A percentile compares a stretch with the other conserved stretches of the same genome.
Conservation (phyloP, 2,797 vertebrate genomes). For the Acanthis flammea region DNA sequence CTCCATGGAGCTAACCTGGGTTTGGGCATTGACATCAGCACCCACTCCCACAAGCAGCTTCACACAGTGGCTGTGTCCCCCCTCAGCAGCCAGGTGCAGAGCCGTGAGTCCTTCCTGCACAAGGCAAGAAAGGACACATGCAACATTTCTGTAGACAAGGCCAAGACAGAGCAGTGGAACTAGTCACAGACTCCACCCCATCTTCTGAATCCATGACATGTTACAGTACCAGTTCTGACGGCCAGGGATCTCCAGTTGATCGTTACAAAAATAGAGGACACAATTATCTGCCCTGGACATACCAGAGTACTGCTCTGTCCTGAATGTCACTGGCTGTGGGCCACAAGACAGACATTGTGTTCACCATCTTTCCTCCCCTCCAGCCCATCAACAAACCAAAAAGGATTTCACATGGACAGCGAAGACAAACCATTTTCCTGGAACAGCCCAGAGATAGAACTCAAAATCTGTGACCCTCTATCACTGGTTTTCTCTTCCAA, state of each 20-base stretch:
- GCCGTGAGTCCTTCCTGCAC: slow-evolving; percentile 83
- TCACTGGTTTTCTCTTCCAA: background rate
- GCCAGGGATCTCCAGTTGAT: background rate
- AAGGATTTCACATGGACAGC: background rate
- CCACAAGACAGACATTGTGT: background rate
- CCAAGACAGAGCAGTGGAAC: background rate
- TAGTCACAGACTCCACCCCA: background rate
- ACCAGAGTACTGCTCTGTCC: background rate
- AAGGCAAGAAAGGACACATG: background rate
- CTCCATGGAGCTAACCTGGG: slow-evolving; percentile 70
- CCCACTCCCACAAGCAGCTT: slow-evolving; percentile 79
- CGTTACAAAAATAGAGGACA: background rate
- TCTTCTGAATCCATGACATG: background rate
- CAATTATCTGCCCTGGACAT: background rate
- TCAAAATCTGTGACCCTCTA: background rate
- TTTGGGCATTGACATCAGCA: slow-evolving; percentile 79
- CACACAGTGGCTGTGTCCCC: slow-evolving; percentile 76
- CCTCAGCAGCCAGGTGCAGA: slow-evolving; percentile 81
- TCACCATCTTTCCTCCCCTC: background rate
- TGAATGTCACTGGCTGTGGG: background rate
- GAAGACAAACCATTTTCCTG: background rate
- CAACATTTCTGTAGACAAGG: background rate
- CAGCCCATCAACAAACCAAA: background rate
- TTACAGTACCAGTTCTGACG: background rate
- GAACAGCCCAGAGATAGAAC: background rate